Conservation (phyloP, 2,113 vertebrate species). For the Paralichthys olivaceus region DNA sequence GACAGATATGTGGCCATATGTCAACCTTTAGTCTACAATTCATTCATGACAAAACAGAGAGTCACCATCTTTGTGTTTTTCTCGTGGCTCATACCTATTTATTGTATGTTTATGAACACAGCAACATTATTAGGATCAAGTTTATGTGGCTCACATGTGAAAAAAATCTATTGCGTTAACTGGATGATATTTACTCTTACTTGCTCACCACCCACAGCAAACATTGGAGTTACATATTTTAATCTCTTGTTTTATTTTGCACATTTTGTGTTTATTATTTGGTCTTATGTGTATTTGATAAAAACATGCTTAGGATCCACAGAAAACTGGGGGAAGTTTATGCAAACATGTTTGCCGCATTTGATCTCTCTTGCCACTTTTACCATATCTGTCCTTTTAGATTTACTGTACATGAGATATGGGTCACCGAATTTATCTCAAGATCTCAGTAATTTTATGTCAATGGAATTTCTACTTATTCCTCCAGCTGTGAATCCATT, state of each 20-base stretch:
- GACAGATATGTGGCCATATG: constrained; percentile 69
- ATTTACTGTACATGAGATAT: constrained; percentile 49
- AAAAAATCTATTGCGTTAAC: constrained; percentile 56
- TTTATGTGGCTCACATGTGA: constrained; percentile 51
- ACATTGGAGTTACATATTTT: constrained; percentile 6
- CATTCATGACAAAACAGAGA: constrained; percentile 38
- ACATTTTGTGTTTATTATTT: constrained; percentile 39
- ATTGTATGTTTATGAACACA: constrained; percentile 52
- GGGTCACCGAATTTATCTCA: constrained; percentile 18
- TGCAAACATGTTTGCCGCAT: constrained; percentile 63
- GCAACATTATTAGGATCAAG: constrained; percentile 13
- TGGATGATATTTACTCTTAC: constrained; percentile 34
- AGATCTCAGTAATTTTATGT: constrained; percentile 42
- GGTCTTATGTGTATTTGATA: constrained; percentile 56
- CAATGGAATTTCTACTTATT: constrained; percentile 49
- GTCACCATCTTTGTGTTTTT: constrained; percentile 41
- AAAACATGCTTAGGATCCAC: constrained; percentile 31
- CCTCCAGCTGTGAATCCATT: constrained; percentile 62
- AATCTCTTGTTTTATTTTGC: constrained; percentile 20
- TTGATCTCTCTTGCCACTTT: constrained; percentile 47
- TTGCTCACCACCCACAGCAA: constrained; percentile 26
- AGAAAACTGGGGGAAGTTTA: constrained; percentile 46
- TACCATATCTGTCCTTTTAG: constrained; percentile 9
- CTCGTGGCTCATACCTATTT: constrained; percentile 39
- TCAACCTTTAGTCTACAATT: constrained; percentile 54